phyloP scores from a whole-genome alignment of 2,113 vertebrate species.

The Mystacornis crossleyi region DNA sequence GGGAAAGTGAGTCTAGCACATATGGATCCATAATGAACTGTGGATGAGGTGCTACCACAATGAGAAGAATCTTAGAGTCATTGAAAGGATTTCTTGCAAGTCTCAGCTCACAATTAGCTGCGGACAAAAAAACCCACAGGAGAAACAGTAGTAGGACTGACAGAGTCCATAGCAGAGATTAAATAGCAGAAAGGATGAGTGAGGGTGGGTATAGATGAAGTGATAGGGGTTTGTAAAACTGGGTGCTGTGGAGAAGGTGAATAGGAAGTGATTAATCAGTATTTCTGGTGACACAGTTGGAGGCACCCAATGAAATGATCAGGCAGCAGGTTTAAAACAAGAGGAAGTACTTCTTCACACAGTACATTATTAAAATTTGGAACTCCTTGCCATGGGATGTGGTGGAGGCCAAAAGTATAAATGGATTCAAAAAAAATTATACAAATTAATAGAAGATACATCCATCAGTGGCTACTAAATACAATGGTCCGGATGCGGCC shows the following conservation, averaged over 20 bases:
- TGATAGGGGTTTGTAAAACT: neutral
- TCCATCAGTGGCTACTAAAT: neutral
- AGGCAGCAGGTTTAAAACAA: neutral
- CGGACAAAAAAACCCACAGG: neutral
- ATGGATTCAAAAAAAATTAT: neutral
- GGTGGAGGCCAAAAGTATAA: constrained; percentile 14
- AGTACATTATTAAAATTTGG: neutral
- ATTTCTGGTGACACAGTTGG: neutral
- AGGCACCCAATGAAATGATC: neutral
- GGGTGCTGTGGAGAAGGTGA: neutral
- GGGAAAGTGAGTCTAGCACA: neutral
- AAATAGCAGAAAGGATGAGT: neutral
- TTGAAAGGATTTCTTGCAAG: neutral
- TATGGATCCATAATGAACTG: neutral
- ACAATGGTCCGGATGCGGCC: neutral
- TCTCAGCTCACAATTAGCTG: neutral
- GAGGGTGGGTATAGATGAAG: neutral
- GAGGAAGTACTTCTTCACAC: constrained; percentile 16
- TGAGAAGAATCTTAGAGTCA: neutral
- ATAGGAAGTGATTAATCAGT: neutral
- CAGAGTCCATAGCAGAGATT: neutral
- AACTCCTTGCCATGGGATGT: neutral
- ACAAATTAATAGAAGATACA: neutral
- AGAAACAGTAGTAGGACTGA: neutral
- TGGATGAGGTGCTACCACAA: neutral